Evolutionary conservation across 2,797 vertebrate genomes (phyloP), one percentile per base, ranked within the genome.

Genomic region (Numenius phaeopus): DNA sequence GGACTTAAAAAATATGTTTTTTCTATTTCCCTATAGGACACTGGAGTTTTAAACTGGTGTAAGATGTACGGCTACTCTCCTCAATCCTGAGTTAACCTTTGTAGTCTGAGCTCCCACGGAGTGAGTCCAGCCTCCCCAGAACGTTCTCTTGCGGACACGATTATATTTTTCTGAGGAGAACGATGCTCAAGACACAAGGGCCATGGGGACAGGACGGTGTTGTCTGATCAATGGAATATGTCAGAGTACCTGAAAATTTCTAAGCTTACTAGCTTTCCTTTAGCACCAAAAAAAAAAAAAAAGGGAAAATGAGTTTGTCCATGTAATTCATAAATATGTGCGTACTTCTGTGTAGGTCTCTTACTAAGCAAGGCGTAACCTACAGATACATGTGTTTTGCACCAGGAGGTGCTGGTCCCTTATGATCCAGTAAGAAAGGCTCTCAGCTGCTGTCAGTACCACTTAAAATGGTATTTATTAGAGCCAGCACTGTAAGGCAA

Each of bases 1-100:
- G 77, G 46, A 87, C 64, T 86, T 96, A n/a, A 81, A 96, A 97
- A 89, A 55, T 26, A 77, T 44, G 59, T 52, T 90, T 61, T 16
- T 16, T 40, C 11, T 64, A 12, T 91, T 90, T 92, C 67, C 77
- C 69, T 84, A 67, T 62, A 32, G 80, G 62, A 62, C 83, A 47
- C 75, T 82, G 71, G 76, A 86, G 76, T 83, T 79, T 89, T 69
- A 82, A 88, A 30, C 27, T 76, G 29, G 27, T 47, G 5, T 65
- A 62, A 79, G 49, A 40, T 3, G 2, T 23, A 32, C 67, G 29
- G n/a, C 16, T 76, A 1, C 67, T 82, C 37, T 29, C 49, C 70
- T 77, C 62, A 39, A 12, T 58, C 42, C 39, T 54, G 11, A 61
- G 18, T 47, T 78, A 77, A 66, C 40, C 87, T 83, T 8, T 46